Evolutionary conservation across 2,113 vertebrate species (phyloP).

Genomic region (Oreocharis arfaki): DNA sequence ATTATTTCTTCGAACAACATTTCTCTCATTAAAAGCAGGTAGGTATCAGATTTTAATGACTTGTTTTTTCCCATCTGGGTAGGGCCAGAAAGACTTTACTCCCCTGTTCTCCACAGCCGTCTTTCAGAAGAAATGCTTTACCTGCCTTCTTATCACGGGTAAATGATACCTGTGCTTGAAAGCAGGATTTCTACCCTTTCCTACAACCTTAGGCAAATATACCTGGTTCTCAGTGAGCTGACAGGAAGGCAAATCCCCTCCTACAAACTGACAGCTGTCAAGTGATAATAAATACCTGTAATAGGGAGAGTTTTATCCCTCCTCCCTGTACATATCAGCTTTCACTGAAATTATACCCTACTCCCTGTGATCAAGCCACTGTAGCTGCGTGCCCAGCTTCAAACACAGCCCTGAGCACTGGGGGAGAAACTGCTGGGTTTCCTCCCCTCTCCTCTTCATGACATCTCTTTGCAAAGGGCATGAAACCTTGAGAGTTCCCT

Average conservation of each 20-base stretch:
- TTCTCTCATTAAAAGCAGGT: constrained; percentile 47
- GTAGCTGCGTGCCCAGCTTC: neutral
- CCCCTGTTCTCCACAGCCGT: neutral
- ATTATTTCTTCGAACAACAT: constrained; percentile 31
- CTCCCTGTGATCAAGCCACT: constrained; percentile 1
- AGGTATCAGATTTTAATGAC: constrained; percentile 53
- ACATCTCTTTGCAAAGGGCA: neutral
- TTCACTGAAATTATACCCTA: constrained; percentile 25
- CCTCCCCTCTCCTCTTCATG: neutral
- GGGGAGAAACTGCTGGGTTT: neutral
- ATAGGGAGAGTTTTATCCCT: neutral
- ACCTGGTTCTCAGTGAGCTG: constrained; percentile 51
- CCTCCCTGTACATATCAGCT: constrained; percentile 13
- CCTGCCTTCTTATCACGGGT: constrained; percentile 5
- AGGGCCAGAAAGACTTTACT: constrained; percentile 24
- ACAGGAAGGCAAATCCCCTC: constrained; percentile 44
- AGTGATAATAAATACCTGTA: constrained; percentile 43
- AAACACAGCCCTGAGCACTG: neutral
- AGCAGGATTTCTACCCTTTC: constrained; percentile 26
- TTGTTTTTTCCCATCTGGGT: constrained; percentile 22
- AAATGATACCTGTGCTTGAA: constrained; percentile 48
- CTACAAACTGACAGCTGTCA: constrained; percentile 55
- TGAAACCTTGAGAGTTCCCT: neutral
- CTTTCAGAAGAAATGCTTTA: constrained; percentile 16
- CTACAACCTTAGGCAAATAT: constrained; percentile 36